Conservation (phyloP, 2,888 invertebrate species). For the Augochlorella aurata region DNA sequence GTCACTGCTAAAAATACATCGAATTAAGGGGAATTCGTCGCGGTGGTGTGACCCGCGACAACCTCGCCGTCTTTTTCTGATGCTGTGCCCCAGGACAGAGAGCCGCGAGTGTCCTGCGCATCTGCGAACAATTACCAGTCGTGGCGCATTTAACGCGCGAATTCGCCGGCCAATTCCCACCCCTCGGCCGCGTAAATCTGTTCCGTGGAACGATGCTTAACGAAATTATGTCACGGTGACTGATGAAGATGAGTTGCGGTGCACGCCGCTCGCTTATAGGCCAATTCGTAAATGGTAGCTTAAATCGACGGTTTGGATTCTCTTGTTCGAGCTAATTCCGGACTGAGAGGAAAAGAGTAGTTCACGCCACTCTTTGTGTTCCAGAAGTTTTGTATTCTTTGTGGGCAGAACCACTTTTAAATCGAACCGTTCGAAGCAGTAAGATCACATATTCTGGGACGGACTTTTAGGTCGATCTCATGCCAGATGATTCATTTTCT, state of each 20-base stretch:
- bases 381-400: no score
- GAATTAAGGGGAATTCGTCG: conserved; percentile 52
- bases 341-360: no score
- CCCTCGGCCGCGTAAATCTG: not conserved
- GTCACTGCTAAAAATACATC: conserved; percentile 53
- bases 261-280: not conserved
- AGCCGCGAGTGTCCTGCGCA: conserved; percentile 28
- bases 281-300: conserved; percentile 4
- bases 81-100: conserved; percentile 7
- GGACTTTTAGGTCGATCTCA: no score
- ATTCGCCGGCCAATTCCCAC: conserved; percentile 8
- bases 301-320: not conserved
- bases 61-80: conserved; percentile 14
- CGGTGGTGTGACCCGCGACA: conserved; percentile 23
- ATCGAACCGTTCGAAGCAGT: no score
- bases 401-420: no score
- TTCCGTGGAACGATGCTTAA: not conserved
- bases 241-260: conserved; percentile 4
- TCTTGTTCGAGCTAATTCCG: not conserved
- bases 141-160: conserved; percentile 13
- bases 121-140: conserved; percentile 58
- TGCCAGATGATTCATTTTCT: no score
- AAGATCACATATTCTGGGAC: no score
- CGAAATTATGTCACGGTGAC: conserved; percentile 18
- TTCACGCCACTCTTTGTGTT: no score